Evolutionary conservation across 2,888 invertebrate genomes (phyloP), one percentile per base, ranked within the genome.

Genomic region (Sclerodermus sp.): DNA sequence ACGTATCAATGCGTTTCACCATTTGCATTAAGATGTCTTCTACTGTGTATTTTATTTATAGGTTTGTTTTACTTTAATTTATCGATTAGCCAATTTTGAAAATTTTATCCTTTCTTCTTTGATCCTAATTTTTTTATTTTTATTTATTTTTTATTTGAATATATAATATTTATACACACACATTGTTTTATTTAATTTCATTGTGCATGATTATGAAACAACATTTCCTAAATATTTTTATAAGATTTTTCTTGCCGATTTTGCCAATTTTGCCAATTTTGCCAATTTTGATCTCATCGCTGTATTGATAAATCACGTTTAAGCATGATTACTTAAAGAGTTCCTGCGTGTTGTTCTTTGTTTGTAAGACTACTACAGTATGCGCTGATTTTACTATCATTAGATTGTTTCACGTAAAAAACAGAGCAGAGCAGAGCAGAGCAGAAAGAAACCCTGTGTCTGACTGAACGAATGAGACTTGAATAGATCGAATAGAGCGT

Each of bases 1-100:
- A 23, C 23, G 3, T 8, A 23, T 23, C 3, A 8, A 23, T 8
- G 23, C 23, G 23, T 23, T 8, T 23, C 23, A 23, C 23, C 23
- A 23, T 23, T 23, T 23, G n/a, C n/a, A n/a, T n/a, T n/a, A n/a
- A n/a, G n/a, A n/a, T 41, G 34, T 44, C 18, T 41, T 23, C 46
- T 30, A 45, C 47, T 17, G 39, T 44, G 44, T 47, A 47, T 57
- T 49, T n/a, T n/a, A n/a, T n/a, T n/a, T n/a, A n/a, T n/a, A n/a
- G n/a, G n/a, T n/a, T n/a, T n/a, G n/a, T n/a, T n/a, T n/a, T n/a
- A n/a, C n/a, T n/a, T n/a, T n/a, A n/a, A n/a, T n/a, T n/a, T n/a
- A n/a, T n/a, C n/a, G n/a, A n/a, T n/a, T n/a, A n/a, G n/a, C n/a
- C n/a, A n/a, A n/a, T n/a, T n/a, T n/a, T n/a, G n/a, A n/a, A n/a